These are phyloP conservation scores for Sebastes nivosus DNA, from an alignment of 2,797 vertebrate species.

Conservation along the genomic window DNA sequence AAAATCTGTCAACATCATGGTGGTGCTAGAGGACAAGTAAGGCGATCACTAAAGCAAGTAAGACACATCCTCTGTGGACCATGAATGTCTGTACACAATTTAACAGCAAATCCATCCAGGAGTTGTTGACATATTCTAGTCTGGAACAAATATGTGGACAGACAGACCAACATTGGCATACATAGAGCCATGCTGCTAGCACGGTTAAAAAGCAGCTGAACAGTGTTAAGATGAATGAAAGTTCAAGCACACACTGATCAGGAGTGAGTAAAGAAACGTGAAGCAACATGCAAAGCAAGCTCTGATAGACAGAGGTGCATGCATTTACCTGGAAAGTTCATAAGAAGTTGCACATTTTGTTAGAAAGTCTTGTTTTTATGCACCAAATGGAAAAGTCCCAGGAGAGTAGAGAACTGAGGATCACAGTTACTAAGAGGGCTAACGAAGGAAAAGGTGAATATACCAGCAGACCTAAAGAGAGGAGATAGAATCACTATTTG, in stretches of 20 bases:
- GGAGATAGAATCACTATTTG: conserved; percentile 50
- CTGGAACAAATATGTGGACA: not conserved
- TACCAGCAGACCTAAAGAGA: conserved; percentile 55
- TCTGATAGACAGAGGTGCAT: conserved; percentile 35
- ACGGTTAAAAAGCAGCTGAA: not conserved
- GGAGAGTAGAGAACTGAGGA: conserved; percentile 47
- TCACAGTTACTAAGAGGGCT: conserved; percentile 36
- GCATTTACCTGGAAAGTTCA: conserved; percentile 73
- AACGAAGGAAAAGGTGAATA: conserved; percentile 58
- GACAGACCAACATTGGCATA: not conserved
- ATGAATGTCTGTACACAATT: not conserved
- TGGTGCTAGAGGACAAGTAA: not conserved
- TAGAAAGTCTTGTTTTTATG: conserved; percentile 56
- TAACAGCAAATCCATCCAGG: not conserved
- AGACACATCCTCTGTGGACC: not conserved
- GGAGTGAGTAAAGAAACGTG: not conserved
- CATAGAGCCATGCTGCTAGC: not conserved
- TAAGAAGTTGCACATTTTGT: conserved; percentile 50
- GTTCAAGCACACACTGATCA: not conserved
- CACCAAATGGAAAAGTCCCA: conserved; percentile 55
- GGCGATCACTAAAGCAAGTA: not conserved
- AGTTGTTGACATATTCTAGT: not conserved
- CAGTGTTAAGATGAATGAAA: not conserved
- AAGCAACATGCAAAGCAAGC: conserved; percentile 30
- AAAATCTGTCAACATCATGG: not conserved